Evolutionary conservation across 2,113 vertebrate species (phyloP).

Genomic region (Plecotus auritus): DNA sequence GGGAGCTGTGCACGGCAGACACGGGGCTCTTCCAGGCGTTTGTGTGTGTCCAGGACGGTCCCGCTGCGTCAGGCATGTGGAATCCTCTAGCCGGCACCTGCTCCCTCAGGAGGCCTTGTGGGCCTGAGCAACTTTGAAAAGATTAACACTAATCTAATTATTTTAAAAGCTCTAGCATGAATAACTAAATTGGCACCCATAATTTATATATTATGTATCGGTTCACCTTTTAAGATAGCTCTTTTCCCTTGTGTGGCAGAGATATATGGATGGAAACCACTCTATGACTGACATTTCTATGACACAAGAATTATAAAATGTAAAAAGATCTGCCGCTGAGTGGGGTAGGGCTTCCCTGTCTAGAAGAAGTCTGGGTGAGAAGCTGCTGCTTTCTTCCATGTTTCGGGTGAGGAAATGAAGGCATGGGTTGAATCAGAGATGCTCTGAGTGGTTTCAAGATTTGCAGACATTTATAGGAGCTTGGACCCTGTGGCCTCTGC

Average conservation of each 20-base stretch:
- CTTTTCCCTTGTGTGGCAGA: constrained; percentile 37
- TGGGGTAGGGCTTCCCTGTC: neutral
- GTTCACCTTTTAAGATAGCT: constrained; percentile 53
- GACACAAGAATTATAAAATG: neutral
- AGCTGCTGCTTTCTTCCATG: neutral
- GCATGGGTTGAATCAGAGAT: neutral
- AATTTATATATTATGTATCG: constrained; percentile 61
- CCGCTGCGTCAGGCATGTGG: neutral
- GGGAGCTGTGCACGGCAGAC: neutral
- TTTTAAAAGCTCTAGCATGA: constrained; percentile 56
- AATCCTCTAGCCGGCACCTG: neutral
- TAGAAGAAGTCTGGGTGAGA: neutral
- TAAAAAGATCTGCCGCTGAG: neutral
- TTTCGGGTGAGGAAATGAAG: neutral
- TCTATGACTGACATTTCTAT: constrained; percentile 45
- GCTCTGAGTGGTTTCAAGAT: neutral
- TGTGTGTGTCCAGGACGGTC: neutral
- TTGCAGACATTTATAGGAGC: neutral
- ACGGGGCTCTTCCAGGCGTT: neutral
- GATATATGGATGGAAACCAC: neutral
- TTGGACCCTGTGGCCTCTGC: neutral
- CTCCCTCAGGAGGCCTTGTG: constrained; percentile 14
- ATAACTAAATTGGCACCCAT: constrained; percentile 51
- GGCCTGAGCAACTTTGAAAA: constrained; percentile 39
- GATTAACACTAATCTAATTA: constrained; percentile 47